Evolutionary conservation across 2,113 vertebrate genomes (phyloP).

Genomic region (Tragelaphus buxtoni): DNA sequence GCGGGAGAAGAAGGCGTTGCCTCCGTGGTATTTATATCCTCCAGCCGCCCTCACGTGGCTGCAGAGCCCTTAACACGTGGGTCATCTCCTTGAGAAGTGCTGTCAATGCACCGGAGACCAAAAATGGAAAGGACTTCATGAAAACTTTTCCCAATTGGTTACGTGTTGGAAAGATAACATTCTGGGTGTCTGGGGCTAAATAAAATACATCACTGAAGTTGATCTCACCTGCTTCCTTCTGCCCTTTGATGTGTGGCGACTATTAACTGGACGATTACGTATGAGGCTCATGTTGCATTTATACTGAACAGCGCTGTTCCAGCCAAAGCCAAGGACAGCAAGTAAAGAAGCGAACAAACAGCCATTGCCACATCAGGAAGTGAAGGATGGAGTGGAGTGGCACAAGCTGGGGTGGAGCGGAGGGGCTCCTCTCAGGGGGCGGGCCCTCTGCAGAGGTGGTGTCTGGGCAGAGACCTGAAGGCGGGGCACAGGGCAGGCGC

Average conservation of each 20-base stretch:
- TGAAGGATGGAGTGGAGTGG: neutral
- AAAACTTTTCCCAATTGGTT: neutral
- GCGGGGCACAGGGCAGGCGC: accelerated
- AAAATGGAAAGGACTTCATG: neutral
- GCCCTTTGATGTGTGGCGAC: neutral
- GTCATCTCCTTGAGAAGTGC: neutral
- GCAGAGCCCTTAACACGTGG: neutral
- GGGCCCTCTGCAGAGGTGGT: neutral
- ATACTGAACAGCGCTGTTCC: neutral
- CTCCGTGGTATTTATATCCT: accelerated
- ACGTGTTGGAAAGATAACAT: neutral
- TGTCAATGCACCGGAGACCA: no score
- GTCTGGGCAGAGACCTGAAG: neutral
- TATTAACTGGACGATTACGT: neutral
- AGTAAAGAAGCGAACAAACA: neutral
- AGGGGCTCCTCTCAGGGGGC: neutral
- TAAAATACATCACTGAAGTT: neutral
- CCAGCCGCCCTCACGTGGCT: neutral
- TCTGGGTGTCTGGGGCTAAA: neutral
- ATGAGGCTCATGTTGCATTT: neutral
- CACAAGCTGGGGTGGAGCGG: accelerated
- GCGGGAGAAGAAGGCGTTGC: accelerated
- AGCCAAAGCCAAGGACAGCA: neutral
- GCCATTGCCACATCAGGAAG: neutral
- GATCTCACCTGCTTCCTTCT: neutral